These are phyloP conservation scores for Entelurus aequoreus DNA, from an alignment of 2,113 vertebrate species.

Conservation along the genomic window DNA sequence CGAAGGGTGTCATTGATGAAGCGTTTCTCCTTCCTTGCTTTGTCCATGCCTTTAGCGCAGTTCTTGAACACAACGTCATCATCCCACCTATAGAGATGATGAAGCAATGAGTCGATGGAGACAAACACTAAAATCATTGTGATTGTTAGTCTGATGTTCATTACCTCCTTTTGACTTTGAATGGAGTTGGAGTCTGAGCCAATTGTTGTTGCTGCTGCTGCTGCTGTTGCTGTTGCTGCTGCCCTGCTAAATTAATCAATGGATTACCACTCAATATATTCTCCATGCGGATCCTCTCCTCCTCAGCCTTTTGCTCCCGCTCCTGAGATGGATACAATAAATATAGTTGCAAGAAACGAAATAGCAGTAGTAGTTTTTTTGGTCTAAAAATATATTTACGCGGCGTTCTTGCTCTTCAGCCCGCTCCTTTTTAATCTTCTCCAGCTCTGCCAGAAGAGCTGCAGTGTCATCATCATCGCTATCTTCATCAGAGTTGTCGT, in stretches of 20 bases:
- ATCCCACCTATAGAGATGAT: slow-evolving; percentile 82
- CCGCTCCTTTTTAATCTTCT: slow-evolving; percentile 96
- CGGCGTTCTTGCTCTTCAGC: slow-evolving; percentile 94
- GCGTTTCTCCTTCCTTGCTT: slow-evolving; percentile 91
- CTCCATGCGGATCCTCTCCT: slow-evolving; percentile 96
- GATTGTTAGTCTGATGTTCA: background rate
- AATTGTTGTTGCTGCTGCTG: slow-evolving; percentile 40
- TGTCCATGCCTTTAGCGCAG: slow-evolving; percentile 95
- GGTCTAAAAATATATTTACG: slow-evolving; percentile 60
- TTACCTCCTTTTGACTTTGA: slow-evolving; percentile 97
- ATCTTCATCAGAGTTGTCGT: slow-evolving; percentile 83
- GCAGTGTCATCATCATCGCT: slow-evolving; percentile 95
- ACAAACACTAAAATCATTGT: background rate
- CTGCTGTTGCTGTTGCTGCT: slow-evolving; percentile 72
- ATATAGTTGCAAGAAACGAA: background rate
- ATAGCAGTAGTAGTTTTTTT: background rate
- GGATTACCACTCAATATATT: slow-evolving; percentile 97
- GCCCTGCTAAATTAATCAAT: slow-evolving; percentile 87
- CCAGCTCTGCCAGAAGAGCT: slow-evolving; percentile 91
- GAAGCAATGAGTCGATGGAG: background rate
- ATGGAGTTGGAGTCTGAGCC: slow-evolving; percentile 71
- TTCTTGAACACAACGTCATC: slow-evolving; percentile 99
- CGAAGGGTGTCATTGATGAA: slow-evolving; percentile 95
- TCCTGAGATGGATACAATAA: slow-evolving; percentile 71
- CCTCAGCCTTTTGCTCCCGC: slow-evolving; percentile 94